Evolutionary conservation across 2,888 invertebrate species (phyloP), one percentile per base, ranked within the genome.

Genomic region (Heliconius aoede): DNA sequence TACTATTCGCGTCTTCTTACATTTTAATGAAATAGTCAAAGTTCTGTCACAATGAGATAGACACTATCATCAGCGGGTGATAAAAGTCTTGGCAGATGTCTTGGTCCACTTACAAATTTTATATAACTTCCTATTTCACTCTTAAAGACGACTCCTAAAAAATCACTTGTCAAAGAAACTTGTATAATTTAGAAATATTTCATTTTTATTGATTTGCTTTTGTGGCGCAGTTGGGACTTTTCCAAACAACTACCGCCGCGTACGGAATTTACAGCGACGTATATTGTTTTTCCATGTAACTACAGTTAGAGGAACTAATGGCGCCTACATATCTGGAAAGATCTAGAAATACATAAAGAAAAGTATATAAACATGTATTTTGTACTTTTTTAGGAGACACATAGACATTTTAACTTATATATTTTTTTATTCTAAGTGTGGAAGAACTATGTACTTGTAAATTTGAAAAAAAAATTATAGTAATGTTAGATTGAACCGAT

Each of bases 401-500:
- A 36, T 36, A 36, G n/a, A 67, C 8, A 24, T 26, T 3, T 65
- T 36, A 1, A n/a, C 4, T 11, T 4, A 5, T 24, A 36, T 24
- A 32, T n/a, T n/a, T n/a, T n/a, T n/a, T n/a, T n/a, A n/a, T 21
- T 8, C 8, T 21, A 8, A 46, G 21, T 46, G 46, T 46, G 46
- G 46, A 46, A n/a, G n/a, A n/a, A n/a, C n/a, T n/a, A n/a, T n/a
- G 26, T 46, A 11, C 26, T n/a, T 30, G 55, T 69, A 30, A 55
- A 32, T 30, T 30, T 28, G 28, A n/a, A 55, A 32, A 51, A 24
- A 55, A 40, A 7, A 36, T 4, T 40, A 36, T 36, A 61, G 72
- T 76, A 75, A 73, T 68, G 73, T 76, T 76, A 74, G 78, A 76
- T 74, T 72, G 67, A 68, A 68, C 61, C 73, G 75, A 79, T 75